Evolutionary conservation across 2,113 vertebrate genomes (phyloP), one percentile per base, ranked within the genome.

Genomic region (Phylloscopus trochiloides): DNA sequence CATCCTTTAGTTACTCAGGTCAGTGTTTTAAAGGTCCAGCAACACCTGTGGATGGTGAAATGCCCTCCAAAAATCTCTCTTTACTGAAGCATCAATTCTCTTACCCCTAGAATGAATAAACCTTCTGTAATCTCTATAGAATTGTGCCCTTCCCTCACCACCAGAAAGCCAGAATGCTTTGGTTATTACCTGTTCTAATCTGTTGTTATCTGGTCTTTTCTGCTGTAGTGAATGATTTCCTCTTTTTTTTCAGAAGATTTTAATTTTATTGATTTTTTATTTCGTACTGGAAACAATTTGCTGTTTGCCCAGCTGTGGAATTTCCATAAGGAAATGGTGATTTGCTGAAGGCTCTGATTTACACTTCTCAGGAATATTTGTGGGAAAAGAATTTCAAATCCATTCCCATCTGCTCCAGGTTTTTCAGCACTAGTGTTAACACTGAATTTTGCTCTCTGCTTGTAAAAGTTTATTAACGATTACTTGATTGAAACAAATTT

Each of bases 181-280:
- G 47, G 18, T 63, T 76, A 26, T 36, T 51, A 9, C 61, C 47
- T 74, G 36, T 19, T 76, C 17, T 62, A 47, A 58, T 68, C 43
- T 40, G 8, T n/a, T 71, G 31, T 57, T 78, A 59, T 52, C 50
- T 77, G 48, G 6, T 59, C 24, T 78, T 82, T 82, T 54, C 26
- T 77, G 73, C 47, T 38, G 9, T 9, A 29, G 48, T 61, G 66
- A 81, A 92, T n/a, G 2, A 48, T 77, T 94, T 47, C 58, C 45
- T 80, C 16, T 29, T 65, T 90, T 90, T 34, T 36, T 86, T 81
- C 5, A 32, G 51, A 75, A 88, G 34, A 40, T 90, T 79, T 85
- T 76, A n/a, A 79, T 89, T 94, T 73, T 74, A 81, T 84, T 95
- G 58, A 72, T 87, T 65, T 94, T 91, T 94, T 77, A 92, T 93